Percentiles rank a stretch among this genome's conserved stretches.
phyloP scores from a whole-genome alignment of 2,888 invertebrate genomes.

The Vandiemenella viatica region DNA sequence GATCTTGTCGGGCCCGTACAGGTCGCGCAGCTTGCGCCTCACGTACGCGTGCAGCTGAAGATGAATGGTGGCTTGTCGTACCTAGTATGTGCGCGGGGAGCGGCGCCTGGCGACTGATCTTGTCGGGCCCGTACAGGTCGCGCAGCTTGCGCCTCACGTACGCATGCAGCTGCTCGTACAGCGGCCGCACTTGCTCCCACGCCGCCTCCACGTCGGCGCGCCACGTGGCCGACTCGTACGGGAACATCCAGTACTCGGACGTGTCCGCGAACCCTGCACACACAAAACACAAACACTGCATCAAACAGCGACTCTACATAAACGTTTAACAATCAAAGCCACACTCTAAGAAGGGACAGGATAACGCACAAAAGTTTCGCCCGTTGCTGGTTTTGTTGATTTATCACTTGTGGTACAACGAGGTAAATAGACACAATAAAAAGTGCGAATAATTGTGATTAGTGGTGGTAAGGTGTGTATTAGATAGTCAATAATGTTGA shows the following conservation, averaged over 20 bases:
- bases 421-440: too few relatives aligned
- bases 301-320: too few relatives aligned
- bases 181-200: constrained; percentile 70
- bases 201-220: constrained; percentile 63
- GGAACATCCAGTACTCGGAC: constrained; percentile 78
- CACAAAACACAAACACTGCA: neutral
- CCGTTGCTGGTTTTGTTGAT: too few relatives aligned
- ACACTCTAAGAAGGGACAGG: too few relatives aligned
- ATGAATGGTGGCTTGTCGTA: too few relatives aligned
- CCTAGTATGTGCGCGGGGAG: constrained; percentile 71
- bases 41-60: constrained; percentile 82
- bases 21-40: constrained; percentile 62
- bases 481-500: too few relatives aligned
- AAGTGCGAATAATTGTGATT: too few relatives aligned
- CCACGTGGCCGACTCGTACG: constrained; percentile 65
- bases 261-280: constrained; percentile 67
- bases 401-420: too few relatives aligned
- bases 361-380: too few relatives aligned
- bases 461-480: too few relatives aligned
- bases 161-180: constrained; percentile 77
- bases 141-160: constrained; percentile 73
- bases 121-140: constrained; percentile 69
- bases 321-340: too few relatives aligned
- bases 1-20: constrained; percentile 70
- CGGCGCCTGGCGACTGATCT: constrained; percentile 63